These are phyloP conservation scores for Drosophila cognata DNA, from an alignment of 2,888 invertebrate genomes.

Conservation along the genomic window DNA sequence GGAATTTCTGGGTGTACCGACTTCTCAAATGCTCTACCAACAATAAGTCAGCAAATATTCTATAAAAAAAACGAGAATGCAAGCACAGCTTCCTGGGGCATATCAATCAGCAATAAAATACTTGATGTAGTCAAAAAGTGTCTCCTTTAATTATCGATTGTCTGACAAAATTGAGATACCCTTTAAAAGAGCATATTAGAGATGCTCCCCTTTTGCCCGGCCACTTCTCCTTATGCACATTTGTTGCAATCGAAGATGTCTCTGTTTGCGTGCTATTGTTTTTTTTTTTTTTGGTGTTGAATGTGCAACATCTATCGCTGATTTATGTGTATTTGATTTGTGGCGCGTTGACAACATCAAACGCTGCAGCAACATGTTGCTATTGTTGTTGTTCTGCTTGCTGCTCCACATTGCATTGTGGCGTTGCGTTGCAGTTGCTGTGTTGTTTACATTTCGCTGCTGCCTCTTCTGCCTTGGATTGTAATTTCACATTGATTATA, in stretches of 20 bases:
- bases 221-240: neutral
- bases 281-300: slow-evolving; percentile 4
- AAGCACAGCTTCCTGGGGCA: no score
- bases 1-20: neutral
- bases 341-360: slow-evolving; percentile 48
- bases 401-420: slow-evolving; percentile 31
- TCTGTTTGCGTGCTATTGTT: slow-evolving; percentile 34
- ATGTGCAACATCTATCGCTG: slow-evolving; percentile 17
- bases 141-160: neutral
- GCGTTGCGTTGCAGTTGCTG: slow-evolving; percentile 27
- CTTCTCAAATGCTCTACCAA: neutral
- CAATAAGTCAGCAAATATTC: no score
- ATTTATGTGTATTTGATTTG: slow-evolving; percentile 38
- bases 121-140: no score
- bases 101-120: accelerated
- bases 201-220: neutral
- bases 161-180: neutral
- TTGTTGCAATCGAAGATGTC: slow-evolving; percentile 47
- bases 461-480: slow-evolving; percentile 14
- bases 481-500: slow-evolving; percentile 61
- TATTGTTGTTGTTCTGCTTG: slow-evolving; percentile 10
- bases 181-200: neutral
- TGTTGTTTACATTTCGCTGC: slow-evolving; percentile 58
- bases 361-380: slow-evolving; percentile 59
- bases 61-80: no score